phyloP scores from a whole-genome alignment of 2,888 invertebrate genomes.

The Acleris holmiana region DNA sequence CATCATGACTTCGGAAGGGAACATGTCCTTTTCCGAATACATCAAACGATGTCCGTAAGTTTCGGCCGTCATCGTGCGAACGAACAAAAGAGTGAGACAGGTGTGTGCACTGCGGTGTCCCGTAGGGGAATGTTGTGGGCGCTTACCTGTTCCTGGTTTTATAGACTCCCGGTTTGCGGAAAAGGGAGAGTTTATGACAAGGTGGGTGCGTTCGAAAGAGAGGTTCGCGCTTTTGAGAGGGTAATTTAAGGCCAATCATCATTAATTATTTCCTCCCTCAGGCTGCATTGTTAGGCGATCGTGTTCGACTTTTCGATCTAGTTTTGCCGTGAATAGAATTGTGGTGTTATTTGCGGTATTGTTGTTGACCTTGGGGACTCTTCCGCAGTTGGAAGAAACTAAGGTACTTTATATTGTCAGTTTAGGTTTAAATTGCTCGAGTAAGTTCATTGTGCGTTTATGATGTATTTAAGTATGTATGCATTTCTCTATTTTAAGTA shows the following conservation, averaged over 20 bases:
- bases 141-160: constrained; percentile 75
- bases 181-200: constrained; percentile 55
- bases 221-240: constrained; percentile 64
- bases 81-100: constrained; percentile 48
- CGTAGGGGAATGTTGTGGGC: constrained; percentile 68
- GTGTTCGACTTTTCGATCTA: constrained; percentile 51
- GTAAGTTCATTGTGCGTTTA: no score
- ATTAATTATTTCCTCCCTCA: constrained; percentile 80
- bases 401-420: background rate
- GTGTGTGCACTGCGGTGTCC: constrained; percentile 66
- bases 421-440: no score
- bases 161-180: constrained; percentile 73
- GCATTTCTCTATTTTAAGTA: no score
- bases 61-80: constrained; percentile 72
- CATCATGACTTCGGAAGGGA: constrained; percentile 74
- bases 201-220: constrained; percentile 55
- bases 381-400: constrained; percentile 14
- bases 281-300: constrained; percentile 59
- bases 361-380: constrained; percentile 25
- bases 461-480: no score
- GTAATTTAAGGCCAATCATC: constrained; percentile 84
- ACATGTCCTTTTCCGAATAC: constrained; percentile 77
- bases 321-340: constrained; percentile 21
- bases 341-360: constrained; percentile 20
- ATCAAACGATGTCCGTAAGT: constrained; percentile 80